These are phyloP conservation scores for Latrodectus hesperus DNA, from an alignment of 2,888 invertebrate species.

Conservation along the genomic window DNA sequence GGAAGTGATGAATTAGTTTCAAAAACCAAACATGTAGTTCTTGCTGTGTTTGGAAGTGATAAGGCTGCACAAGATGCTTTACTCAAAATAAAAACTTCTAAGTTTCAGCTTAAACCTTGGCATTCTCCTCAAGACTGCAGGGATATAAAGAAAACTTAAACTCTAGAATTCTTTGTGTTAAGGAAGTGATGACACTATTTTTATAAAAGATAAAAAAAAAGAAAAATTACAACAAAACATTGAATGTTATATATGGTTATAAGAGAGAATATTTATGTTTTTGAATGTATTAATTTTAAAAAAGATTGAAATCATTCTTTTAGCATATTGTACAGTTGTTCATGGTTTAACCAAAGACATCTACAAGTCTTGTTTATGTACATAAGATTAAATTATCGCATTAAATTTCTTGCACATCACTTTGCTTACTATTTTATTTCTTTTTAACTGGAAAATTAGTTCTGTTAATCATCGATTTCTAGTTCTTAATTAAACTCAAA, in stretches of 20 bases:
- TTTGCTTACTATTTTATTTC: background rate
- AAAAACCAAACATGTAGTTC: conserved; percentile 69
- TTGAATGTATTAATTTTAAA: conserved; percentile 5
- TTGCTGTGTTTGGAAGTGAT: conserved; percentile 71
- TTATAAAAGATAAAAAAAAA: conserved; percentile 37
- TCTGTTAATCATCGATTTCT: too few relatives aligned
- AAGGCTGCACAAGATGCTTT: conserved; percentile 71
- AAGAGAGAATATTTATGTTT: conserved; percentile 51
- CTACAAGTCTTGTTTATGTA: background rate
- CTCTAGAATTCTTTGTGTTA: conserved; percentile 6
- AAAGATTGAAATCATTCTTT: conserved; percentile 30
- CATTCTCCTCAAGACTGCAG: conserved; percentile 58
- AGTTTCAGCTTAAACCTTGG: conserved; percentile 70
- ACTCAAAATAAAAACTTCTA: conserved; percentile 71
- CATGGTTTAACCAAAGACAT: background rate
- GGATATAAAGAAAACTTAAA: conserved; percentile 24
- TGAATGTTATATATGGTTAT: conserved; percentile 53
- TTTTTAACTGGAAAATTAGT: too few relatives aligned
- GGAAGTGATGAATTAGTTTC: conserved; percentile 63
- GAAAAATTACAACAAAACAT: conserved; percentile 58
- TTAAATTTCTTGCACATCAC: background rate
- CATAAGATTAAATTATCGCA: background rate
- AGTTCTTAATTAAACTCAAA: too few relatives aligned
- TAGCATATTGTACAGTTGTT: background rate
- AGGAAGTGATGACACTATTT: background rate